These are phyloP conservation scores for Gila orcuttii DNA, from an alignment of 2,113 vertebrate genomes.

Conservation along the genomic window DNA sequence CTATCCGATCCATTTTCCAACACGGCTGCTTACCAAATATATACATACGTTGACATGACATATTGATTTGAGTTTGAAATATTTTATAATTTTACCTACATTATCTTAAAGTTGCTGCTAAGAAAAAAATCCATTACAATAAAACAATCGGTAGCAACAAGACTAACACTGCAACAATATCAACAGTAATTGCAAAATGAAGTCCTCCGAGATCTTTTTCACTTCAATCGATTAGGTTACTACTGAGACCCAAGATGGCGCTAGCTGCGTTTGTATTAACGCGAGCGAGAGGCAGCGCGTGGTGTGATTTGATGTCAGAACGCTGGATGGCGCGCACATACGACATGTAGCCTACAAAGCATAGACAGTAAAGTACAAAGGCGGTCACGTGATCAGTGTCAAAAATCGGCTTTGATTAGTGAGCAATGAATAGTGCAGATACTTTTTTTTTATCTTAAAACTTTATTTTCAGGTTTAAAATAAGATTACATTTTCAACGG, in stretches of 20 bases:
- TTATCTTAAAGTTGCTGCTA: neutral
- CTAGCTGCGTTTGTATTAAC: neutral
- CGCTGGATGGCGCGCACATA: neutral
- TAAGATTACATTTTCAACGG: neutral
- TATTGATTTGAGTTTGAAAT: neutral
- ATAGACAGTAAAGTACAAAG: neutral
- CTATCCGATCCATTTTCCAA: neutral
- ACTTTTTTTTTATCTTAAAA: neutral
- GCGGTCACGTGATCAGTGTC: neutral
- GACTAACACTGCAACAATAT: neutral
- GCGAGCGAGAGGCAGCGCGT: neutral
- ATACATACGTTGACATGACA: neutral
- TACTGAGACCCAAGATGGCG: slow-evolving; percentile 2
- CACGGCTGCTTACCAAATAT: neutral
- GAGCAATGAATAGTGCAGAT: neutral
- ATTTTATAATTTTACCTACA: neutral
- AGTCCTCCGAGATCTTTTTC: neutral
- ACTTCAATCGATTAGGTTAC: neutral
- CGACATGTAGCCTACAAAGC: neutral
- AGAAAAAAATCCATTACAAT: neutral
- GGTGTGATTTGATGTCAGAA: neutral
- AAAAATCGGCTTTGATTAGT: neutral
- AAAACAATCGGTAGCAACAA: neutral
- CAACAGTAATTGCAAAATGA: neutral
- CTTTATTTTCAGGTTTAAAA: neutral